Conservation (phyloP, 1,140 invertebrate genomes). For the Scaptomyza pallida region DNA sequence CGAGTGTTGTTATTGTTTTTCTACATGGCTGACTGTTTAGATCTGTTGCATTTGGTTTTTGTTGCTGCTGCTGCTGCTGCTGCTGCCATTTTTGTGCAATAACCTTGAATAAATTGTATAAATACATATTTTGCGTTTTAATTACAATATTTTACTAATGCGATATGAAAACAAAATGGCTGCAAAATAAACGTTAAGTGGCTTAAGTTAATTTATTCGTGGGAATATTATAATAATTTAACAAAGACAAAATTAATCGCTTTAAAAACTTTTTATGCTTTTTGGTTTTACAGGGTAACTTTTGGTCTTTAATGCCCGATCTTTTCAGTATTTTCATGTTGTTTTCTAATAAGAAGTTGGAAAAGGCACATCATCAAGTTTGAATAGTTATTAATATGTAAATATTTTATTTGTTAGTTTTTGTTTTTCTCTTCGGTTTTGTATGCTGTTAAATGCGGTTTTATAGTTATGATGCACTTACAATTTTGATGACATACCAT, state of each 20-base stretch:
- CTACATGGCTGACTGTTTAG: conserved; percentile 41
- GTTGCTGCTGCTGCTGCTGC: conserved; percentile 20
- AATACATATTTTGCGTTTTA: conserved; percentile 40
- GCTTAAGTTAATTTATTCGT: not conserved
- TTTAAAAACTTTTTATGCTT: no score
- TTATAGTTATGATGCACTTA: conserved; percentile 3
- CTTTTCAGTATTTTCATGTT: not conserved
- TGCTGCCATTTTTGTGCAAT: conserved; percentile 56
- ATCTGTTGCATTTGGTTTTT: conserved; percentile 28
- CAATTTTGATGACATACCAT: conserved; percentile 10
- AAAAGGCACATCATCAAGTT: conserved; percentile 25
- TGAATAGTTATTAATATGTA: conserved; percentile 20
- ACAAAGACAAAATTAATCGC: no score
- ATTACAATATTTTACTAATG: conserved; percentile 61
- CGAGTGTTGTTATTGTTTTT: conserved; percentile 50
- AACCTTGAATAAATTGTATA: conserved; percentile 49
- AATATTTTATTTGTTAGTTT: conserved; percentile 14
- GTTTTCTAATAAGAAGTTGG: not conserved
- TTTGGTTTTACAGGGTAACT: not conserved
- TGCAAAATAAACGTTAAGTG: not conserved
- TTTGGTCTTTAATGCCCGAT: not conserved
- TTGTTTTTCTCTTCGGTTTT: not conserved
- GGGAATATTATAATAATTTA: no score
- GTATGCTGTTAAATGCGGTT: not conserved
- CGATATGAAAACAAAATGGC: conserved; percentile 38